Percentiles rank a stretch among this genome's conserved stretches.
Evolutionary conservation across 2,888 invertebrate genomes (phyloP).

Genomic region (Synergus gifuensis): DNA sequence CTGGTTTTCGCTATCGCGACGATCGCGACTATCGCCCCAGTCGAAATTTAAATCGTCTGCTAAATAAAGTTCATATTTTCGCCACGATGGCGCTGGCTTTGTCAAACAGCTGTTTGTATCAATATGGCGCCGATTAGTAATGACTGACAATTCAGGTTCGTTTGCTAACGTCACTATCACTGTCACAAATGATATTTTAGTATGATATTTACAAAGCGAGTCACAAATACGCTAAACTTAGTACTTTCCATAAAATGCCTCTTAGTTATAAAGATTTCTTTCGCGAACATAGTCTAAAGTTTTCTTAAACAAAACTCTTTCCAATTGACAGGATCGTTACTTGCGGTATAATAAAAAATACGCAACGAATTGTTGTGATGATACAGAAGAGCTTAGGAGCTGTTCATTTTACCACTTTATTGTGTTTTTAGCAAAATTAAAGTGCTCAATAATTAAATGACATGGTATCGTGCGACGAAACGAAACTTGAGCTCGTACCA

Average conservation of each 20-base stretch:
- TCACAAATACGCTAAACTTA: not conserved
- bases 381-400: not conserved
- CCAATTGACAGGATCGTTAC: not conserved
- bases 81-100: not conserved
- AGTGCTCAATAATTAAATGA: slow-evolving; percentile 52
- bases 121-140: slow-evolving; percentile 33
- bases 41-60: slow-evolving; percentile 10
- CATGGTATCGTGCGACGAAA: slow-evolving; percentile 72
- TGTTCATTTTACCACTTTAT: not conserved
- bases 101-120: slow-evolving; percentile 19
- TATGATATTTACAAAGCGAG: slow-evolving; percentile 14
- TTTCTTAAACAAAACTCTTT: not conserved
- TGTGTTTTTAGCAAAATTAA: not conserved
- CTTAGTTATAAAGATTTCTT: not conserved
- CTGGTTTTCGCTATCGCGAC: no score
- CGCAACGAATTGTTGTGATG: not conserved
- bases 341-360: not conserved
- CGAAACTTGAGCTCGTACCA: slow-evolving; percentile 69
- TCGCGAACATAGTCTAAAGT: no score
- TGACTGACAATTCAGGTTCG: slow-evolving; percentile 11
- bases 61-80: not conserved
- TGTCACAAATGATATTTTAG: slow-evolving; percentile 18
- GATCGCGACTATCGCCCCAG: no score
- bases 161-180: not conserved
- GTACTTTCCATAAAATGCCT: slow-evolving; percentile 17